These are phyloP conservation scores for Chamaea fasciata DNA, from an alignment of 2,113 vertebrate genomes.

Conservation along the genomic window DNA sequence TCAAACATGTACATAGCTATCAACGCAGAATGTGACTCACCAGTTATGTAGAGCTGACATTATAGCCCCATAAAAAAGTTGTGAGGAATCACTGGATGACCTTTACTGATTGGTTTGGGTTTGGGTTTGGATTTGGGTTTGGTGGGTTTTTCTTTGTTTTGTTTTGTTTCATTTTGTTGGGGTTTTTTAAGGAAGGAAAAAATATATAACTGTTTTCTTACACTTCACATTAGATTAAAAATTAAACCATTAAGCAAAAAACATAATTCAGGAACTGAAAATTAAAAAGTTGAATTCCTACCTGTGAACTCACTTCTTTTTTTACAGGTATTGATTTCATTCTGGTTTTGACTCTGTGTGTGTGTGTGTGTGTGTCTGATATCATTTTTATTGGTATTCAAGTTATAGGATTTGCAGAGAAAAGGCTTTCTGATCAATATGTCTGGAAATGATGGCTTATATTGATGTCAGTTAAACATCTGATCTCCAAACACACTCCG, in stretches of 20 bases:
- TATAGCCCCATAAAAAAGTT: neutral
- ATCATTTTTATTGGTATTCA: neutral
- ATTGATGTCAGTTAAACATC: neutral
- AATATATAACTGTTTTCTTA: neutral
- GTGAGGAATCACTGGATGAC: neutral
- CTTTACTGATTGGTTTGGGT: neutral
- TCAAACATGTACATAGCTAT: neutral
- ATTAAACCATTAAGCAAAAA: neutral
- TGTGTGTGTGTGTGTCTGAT: neutral
- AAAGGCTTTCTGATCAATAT: neutral
- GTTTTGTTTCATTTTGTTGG: neutral
- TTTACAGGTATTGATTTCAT: neutral
- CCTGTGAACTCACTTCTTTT: neutral
- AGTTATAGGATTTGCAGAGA: neutral
- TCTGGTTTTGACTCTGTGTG: neutral
- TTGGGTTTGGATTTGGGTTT: neutral
- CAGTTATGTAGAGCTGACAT: neutral
- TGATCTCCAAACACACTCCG: neutral
- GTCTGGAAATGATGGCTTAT: neutral
- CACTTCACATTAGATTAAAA: neutral
- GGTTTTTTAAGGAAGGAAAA: neutral
- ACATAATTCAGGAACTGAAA: neutral
- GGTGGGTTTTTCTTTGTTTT: neutral
- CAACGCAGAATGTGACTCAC: neutral
- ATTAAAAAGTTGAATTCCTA: neutral